Conservation (phyloP, 2,797 vertebrate genomes). For the Neostethus bicornis region DNA sequence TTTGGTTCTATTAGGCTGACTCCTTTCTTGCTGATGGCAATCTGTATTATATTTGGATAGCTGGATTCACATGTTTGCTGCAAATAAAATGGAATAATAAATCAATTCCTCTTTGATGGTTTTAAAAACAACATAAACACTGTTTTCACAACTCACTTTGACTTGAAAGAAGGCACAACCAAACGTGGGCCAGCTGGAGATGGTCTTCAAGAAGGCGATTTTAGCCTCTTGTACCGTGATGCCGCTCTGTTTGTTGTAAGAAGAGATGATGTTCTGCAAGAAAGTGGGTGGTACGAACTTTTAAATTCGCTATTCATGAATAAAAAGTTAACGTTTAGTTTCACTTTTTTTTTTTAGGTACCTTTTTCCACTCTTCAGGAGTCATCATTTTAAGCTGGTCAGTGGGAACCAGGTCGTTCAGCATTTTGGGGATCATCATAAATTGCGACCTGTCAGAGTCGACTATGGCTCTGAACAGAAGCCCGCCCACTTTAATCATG, state of each 20-base stretch:
- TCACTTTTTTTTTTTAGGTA: constrained; percentile 48
- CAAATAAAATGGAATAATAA: constrained; percentile 6
- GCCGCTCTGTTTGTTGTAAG: constrained; percentile 83
- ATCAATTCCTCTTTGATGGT: background rate
- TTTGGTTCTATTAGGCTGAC: constrained; percentile 87
- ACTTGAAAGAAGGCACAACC: constrained; percentile 95
- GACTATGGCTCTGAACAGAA: constrained; percentile 86
- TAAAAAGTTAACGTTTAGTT: background rate
- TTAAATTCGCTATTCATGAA: background rate
- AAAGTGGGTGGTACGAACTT: background rate
- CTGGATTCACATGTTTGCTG: constrained; percentile 93
- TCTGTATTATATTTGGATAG: constrained; percentile 83
- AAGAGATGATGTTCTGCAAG: constrained; percentile 83
- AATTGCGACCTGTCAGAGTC: constrained; percentile 84
- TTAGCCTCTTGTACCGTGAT: constrained; percentile 90
- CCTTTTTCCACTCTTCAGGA: constrained; percentile 94
- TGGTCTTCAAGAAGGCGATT: constrained; percentile 84
- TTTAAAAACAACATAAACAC: background rate
- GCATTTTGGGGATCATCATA: constrained; percentile 85
- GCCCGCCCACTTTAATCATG: constrained; percentile 82
- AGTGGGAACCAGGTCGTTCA: constrained; percentile 87
- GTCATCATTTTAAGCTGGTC: constrained; percentile 82
- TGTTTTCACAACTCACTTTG: constrained; percentile 79
- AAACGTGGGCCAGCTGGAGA: constrained; percentile 89
- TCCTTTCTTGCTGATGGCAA: constrained; percentile 91